Percentiles rank a stretch among this genome's conserved stretches.
phyloP scores from a whole-genome alignment of 1,140 invertebrate species.

The Tyrophagus putrescentiae region DNA sequence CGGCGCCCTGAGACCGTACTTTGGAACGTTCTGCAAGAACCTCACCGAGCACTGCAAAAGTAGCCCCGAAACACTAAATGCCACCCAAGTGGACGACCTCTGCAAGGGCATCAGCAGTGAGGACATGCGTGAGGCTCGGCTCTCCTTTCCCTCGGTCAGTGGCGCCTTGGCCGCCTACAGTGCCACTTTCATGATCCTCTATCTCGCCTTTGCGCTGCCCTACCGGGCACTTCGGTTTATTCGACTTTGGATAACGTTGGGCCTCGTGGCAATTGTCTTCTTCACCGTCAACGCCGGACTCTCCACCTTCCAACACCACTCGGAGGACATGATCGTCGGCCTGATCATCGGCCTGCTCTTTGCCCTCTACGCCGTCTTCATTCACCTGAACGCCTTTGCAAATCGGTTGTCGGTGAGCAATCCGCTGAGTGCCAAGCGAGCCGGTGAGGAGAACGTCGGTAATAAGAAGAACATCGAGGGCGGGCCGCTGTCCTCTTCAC shows the following conservation, averaged over 20 bases:
- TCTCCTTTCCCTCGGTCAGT: conserved; percentile 23
- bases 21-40: conserved; percentile 18
- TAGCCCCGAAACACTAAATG: not conserved
- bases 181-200: conserved; percentile 21
- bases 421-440: not conserved
- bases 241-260: conserved; percentile 6
- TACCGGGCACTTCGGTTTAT: conserved; percentile 12
- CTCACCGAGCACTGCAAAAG: not conserved
- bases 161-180: conserved; percentile 19
- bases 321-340: conserved; percentile 16
- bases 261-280: not conserved
- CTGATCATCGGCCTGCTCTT: conserved; percentile 10
- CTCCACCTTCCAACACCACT: conserved; percentile 9
- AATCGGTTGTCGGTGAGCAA: conserved; percentile 1
- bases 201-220: conserved; percentile 14
- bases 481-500: too few relatives aligned
- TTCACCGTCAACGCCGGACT: not conserved
- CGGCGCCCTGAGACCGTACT: conserved; percentile 22
- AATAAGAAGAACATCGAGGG: not conserved
- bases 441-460: not conserved
- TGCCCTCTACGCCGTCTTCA: conserved; percentile 18
- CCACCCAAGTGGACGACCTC: not conserved
- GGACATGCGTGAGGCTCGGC: conserved; percentile 7
- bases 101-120: too few relatives aligned
- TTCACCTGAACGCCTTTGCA: conserved; percentile 13